These are phyloP conservation scores for Sebastes oblongus DNA, from an alignment of 2,797 vertebrate species.

Conservation along the genomic window DNA sequence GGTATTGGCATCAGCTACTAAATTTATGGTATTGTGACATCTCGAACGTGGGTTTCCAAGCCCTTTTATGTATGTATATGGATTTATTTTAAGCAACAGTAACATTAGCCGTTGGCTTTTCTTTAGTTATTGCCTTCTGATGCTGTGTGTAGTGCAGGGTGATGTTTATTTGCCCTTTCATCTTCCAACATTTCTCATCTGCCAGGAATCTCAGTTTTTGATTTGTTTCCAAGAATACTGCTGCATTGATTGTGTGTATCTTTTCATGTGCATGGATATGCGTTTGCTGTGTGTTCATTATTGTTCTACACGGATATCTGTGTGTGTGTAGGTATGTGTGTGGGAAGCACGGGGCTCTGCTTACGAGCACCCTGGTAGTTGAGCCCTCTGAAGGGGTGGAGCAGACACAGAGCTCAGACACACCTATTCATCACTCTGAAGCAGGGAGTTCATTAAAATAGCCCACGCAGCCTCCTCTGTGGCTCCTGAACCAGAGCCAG, in stretches of 20 bases:
- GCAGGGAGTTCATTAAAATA: conserved; percentile 78
- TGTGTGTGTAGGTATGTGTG: neutral
- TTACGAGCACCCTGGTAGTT: conserved; percentile 36
- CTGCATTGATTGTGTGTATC: conserved; percentile 1
- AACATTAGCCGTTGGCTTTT: neutral
- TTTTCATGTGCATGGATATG: neutral
- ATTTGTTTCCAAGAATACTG: neutral
- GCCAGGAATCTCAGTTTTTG: conserved; percentile 14
- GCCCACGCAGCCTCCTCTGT: conserved; percentile 65
- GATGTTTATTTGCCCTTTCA: conserved; percentile 13
- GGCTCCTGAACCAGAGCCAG: conserved; percentile 52
- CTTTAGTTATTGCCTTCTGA: conserved; percentile 1
- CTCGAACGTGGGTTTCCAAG: neutral
- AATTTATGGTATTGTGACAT: neutral
- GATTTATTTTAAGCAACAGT: neutral
- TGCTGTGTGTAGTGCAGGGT: neutral
- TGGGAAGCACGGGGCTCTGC: conserved; percentile 22
- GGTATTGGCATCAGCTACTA: neutral
- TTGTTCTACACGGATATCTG: neutral
- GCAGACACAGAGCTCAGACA: conserved; percentile 61
- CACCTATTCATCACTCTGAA: conserved; percentile 75
- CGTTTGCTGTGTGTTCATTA: conserved; percentile 13
- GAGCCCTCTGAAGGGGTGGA: conserved; percentile 62
- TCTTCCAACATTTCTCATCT: conserved; percentile 8
- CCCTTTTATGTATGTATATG: neutral